A percentile compares a stretch with the other conserved stretches of the same genome.
Evolutionary conservation across 2,888 invertebrate species (phyloP).

Genomic region (Osedax fenrisi): DNA sequence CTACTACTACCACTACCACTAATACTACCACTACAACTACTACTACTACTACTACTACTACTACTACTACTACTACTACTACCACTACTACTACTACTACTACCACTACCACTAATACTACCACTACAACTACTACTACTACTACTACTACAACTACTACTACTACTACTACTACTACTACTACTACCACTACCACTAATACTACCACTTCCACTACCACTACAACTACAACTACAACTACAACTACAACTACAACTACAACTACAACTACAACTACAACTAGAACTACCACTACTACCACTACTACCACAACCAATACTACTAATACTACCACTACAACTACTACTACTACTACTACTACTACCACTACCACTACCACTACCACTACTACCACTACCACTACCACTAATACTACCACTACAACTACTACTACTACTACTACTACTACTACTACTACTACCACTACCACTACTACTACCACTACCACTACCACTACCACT

Average conservation of each 20-base stretch:
- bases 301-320: slow-evolving; percentile 8
- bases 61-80: slow-evolving; percentile 8
- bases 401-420: background rate
- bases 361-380: slow-evolving; percentile 8
- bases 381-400: slow-evolving; percentile 9
- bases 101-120: background rate
- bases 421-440: background rate
- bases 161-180: slow-evolving; percentile 5
- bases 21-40: background rate
- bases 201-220: slow-evolving; percentile 12
- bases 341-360: slow-evolving; percentile 3
- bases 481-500: slow-evolving; percentile 2
- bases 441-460: background rate
- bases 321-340: slow-evolving; percentile 1
- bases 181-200: slow-evolving; percentile 5
- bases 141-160: slow-evolving; percentile 2
- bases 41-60: slow-evolving; percentile 8
- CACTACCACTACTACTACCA: background rate
- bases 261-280: slow-evolving; percentile 5
- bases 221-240: slow-evolving; percentile 13
- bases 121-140: background rate
- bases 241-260: slow-evolving; percentile 9
- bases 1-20: background rate
- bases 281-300: slow-evolving; percentile 6
- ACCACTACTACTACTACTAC: slow-evolving; percentile 9